Evolutionary conservation across 2,888 invertebrate genomes (phyloP), one percentile per base, ranked within the genome.

Genomic region (Oasisia sp.): DNA sequence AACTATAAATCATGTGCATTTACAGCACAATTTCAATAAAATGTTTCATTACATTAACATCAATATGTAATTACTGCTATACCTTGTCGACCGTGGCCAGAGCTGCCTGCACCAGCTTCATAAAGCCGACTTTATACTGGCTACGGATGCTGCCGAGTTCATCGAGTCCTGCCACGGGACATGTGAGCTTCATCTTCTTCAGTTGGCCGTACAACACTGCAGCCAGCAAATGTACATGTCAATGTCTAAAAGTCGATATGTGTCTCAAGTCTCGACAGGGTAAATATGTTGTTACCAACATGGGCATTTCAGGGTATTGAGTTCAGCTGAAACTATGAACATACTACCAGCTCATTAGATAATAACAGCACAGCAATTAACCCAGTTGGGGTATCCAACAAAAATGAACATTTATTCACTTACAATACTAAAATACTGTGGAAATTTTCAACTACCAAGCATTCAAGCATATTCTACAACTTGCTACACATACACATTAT

Each of bases 201-300:
- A 96, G 93, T 92, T 95, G 95, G 7, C 94, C 94, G 93, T 95
- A 95, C 32, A 96, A 93, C 45, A 94, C 95, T 95, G 94, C 74
- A 74, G 27, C 14, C 74, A 74, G 7, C 27, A 74, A 27, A 74
- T 27, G 27, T 74, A 7, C 27, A 7, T 27, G 74, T 19, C 27
- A 74, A 56, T 19, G 11, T 56, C 56, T 2, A 19, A 56, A 11
- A 56, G 11, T 56, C 8, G 0, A 56, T 4, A 27, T 74, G 38
- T 38, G 4, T 38, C 38, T 38, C 38, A 38, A 38, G 56, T 56
- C 56, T 56, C 19, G 2, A 9, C 56, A 14, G 56, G 56, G 14
- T 56, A 56, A 56, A 56, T 56, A 38, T 38, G 2, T 14, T 56
- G 56, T 56, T 56, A 56, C 56, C 56, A 56, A 56, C 19, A 19